Evolutionary conservation across 2,113 vertebrate species (phyloP).

Genomic region (Rousettus leschenaultii): DNA sequence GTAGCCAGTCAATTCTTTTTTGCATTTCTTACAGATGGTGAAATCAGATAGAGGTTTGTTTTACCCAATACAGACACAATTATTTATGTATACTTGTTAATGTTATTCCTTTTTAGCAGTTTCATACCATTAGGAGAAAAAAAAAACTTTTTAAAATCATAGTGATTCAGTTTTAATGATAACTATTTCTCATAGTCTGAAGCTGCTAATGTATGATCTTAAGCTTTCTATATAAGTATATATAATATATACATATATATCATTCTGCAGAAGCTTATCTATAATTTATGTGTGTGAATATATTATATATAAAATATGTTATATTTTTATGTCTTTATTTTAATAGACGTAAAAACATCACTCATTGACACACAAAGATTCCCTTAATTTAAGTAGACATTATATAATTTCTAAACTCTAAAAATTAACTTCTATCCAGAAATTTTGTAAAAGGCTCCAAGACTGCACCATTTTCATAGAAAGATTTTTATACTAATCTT

Average conservation of each 20-base stretch:
- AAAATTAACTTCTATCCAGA: neutral
- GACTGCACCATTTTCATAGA: neutral
- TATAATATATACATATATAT: too few species aligned
- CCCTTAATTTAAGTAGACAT: neutral
- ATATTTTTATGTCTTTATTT: neutral
- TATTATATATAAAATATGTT: too few species aligned
- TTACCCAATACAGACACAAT: neutral
- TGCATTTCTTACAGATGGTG: neutral
- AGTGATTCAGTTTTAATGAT: neutral
- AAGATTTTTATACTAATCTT: neutral
- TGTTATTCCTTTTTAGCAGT: neutral
- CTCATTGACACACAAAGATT: neutral
- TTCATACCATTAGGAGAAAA: neutral
- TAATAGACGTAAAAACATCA: neutral
- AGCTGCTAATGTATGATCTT: neutral
- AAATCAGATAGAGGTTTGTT: neutral
- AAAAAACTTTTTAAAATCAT: neutral
- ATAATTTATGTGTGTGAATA: too few species aligned
- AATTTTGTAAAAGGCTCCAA: neutral
- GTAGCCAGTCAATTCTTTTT: neutral
- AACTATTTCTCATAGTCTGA: neutral
- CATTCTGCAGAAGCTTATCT: too few species aligned
- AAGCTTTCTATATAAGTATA: neutral
- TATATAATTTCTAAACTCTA: neutral
- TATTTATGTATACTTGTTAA: neutral